Conservation (phyloP, 2,888 invertebrate species). For the Copidosoma aretas region DNA sequence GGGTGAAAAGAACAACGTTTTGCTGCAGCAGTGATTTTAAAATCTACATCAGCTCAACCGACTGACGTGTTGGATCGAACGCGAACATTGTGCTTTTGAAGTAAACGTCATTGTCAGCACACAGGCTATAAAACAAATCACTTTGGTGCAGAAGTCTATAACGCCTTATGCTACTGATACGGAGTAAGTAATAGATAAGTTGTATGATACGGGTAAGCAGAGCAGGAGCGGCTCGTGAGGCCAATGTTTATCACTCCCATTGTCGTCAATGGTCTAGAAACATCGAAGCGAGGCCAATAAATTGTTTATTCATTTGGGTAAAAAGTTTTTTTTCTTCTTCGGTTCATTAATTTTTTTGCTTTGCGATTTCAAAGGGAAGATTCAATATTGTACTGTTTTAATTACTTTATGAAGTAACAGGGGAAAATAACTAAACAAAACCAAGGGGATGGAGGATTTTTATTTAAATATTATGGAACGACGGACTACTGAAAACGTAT, state of each 20-base stretch:
- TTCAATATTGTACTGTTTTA: too few relatives aligned
- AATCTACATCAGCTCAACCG: constrained; percentile 14
- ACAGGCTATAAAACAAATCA: constrained; percentile 18
- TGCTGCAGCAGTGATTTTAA: constrained; percentile 6
- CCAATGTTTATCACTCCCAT: constrained; percentile 49
- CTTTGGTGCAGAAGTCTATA: constrained; percentile 27
- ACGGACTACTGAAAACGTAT: too few relatives aligned
- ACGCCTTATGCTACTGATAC: constrained; percentile 46
- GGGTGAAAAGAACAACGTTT: constrained; percentile 19
- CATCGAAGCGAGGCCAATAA: constrained; percentile 40
- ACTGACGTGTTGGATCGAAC: constrained; percentile 19
- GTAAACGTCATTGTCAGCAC: constrained; percentile 8
- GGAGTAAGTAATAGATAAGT: constrained; percentile 51
- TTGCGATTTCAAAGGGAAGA: not conserved
- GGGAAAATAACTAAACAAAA: too few relatives aligned
- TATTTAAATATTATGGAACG: too few relatives aligned
- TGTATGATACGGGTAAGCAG: constrained; percentile 51
- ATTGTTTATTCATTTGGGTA: constrained; percentile 22
- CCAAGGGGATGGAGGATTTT: too few relatives aligned
- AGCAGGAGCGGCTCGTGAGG: constrained; percentile 48
- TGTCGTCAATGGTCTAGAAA: constrained; percentile 51
- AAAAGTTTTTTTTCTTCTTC: constrained; percentile 20
- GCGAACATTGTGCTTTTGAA: constrained; percentile 13
- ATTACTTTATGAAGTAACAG: too few relatives aligned
- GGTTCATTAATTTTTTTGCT: not conserved